Conservation (phyloP, 2,888 invertebrate genomes). For the Pyrgus malvae region DNA sequence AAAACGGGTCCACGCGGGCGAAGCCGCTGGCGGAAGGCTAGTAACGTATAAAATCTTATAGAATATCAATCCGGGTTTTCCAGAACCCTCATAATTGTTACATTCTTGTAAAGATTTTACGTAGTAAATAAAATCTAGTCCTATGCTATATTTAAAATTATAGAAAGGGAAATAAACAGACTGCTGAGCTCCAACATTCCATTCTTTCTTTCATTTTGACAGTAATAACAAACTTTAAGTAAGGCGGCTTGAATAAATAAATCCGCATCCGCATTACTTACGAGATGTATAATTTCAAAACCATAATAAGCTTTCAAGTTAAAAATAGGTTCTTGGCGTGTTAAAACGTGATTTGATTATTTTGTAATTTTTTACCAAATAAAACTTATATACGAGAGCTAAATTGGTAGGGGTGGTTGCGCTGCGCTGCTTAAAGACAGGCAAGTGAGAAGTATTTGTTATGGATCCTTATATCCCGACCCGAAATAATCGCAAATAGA, state of each 20-base stretch:
- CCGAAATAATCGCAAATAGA: no score
- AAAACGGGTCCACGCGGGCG: no score
- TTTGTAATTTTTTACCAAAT: no score
- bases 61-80: background rate
- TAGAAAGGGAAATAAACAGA: conserved; percentile 19
- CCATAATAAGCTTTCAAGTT: background rate
- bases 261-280: conserved; percentile 16
- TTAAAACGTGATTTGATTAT: no score
- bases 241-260: conserved; percentile 24
- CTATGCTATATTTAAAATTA: conserved; percentile 22
- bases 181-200: conserved; percentile 17
- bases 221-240: conserved; percentile 23
- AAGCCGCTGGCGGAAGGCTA: no score
- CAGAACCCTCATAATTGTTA: background rate
- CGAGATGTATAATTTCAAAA: background rate
- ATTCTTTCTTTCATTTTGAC: no score
- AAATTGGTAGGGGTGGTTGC: no score
- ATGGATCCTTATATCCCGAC: no score
- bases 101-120: background rate
- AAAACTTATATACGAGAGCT: no score
- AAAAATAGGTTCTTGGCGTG: no score
- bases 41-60: background rate
- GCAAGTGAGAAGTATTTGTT: no score
- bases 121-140: conserved; percentile 10
- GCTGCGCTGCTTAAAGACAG: no score